phyloP scores from a whole-genome alignment of 2,797 vertebrate genomes.

The Pseudomugil gertrudae region DNA sequence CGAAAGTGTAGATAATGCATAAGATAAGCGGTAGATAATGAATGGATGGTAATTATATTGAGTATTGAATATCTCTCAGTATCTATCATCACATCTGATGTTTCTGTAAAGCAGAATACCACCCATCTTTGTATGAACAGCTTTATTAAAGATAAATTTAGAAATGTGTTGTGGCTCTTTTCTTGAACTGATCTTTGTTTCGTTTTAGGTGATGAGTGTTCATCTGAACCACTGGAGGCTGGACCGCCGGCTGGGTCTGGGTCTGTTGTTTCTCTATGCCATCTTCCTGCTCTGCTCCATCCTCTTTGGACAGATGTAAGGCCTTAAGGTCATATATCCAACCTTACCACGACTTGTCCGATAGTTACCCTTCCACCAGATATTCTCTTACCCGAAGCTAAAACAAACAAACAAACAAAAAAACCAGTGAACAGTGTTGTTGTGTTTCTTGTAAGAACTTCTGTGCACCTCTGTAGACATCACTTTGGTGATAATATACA shows the following conservation, averaged over 20 bases:
- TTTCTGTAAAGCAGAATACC: no score
- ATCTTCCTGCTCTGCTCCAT: slow-evolving; percentile 86
- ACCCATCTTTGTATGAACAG: no score
- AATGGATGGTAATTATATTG: no score
- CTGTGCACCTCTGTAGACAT: slow-evolving; percentile 37
- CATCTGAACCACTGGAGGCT: slow-evolving; percentile 85
- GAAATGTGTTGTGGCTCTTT: background rate
- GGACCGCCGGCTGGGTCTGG: slow-evolving; percentile 81
- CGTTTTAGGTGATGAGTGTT: slow-evolving; percentile 78
- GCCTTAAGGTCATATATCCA: slow-evolving; percentile 38
- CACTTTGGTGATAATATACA: slow-evolving; percentile 26
- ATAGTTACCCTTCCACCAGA: slow-evolving; percentile 30
- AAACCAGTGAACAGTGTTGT: slow-evolving; percentile 23
- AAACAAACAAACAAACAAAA: slow-evolving; percentile 36
- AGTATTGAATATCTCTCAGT: no score
- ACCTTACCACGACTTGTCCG: slow-evolving; percentile 22
- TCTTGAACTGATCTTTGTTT: background rate
- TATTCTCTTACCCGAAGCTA: slow-evolving; percentile 47
- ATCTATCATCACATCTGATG: no score
- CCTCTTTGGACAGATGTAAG: slow-evolving; percentile 84
- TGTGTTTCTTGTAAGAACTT: slow-evolving; percentile 37
- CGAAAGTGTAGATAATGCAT: no score
- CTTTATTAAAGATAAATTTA: background rate
- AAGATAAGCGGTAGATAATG: no score
- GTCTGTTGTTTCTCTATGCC: slow-evolving; percentile 81